Evolutionary conservation across 2,888 invertebrate genomes (phyloP), one percentile per base, ranked within the genome.

Genomic region (Tethea ocularis): DNA sequence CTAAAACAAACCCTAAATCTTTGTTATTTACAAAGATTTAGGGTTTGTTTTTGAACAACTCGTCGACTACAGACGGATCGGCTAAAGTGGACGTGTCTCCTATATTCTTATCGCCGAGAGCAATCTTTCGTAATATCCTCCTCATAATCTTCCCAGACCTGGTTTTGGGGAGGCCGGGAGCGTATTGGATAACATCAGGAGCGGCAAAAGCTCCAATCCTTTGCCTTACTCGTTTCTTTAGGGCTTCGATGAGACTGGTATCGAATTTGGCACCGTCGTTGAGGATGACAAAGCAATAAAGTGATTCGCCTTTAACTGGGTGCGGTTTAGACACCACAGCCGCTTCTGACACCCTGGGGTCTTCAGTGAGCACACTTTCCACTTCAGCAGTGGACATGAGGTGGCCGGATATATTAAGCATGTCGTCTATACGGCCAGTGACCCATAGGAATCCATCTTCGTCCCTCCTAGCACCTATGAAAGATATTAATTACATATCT

Each of bases 101-200:
- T 51, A 99, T 95, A 70, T 98, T 96, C 54, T 91, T 93, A 82
- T 99, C 98, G 46, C 97, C 97, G 2, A 96, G 90, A 0, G 99
- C 99, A 15, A 99, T 96, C 91, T 99, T 98, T 66, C 99, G 95
- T 63, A 99, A 93, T 61, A 99, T 97, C 67, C 99, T 95, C 63
- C 99, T 95, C 98, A 99, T 99, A 63, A 99, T 99, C 92, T 99
- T 99, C 1, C 99, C 99, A 0, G 99, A 99, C 55, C 99, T 94
- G 0, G 99, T 99, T 90, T 99, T 99, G 0, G 99, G 99, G 66
- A 99, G 93, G 0, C 96, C 97, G 0, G 98, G 98, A 0, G 99
- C 99, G 84, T 97, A 95, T 72, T 99, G 99, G 61, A 99, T 96
- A 41, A 96, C 95, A 83, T 99, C 99, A 0, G 99, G 99, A 75